Evolutionary conservation across 2,888 invertebrate genomes (phyloP).

Genomic region (Chrysotoxum bicinctum): DNA sequence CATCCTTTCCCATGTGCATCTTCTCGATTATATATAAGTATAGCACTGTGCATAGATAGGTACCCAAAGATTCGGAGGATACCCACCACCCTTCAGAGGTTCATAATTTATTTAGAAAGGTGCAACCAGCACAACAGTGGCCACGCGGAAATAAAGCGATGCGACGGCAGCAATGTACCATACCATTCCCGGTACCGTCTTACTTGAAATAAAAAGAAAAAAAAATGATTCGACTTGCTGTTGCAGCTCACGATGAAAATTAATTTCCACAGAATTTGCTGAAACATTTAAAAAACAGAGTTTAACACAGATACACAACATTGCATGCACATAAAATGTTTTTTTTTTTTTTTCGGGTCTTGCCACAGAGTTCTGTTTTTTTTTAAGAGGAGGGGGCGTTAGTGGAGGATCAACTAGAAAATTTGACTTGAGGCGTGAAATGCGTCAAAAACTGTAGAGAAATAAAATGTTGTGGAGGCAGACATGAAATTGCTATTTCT

Average conservation of each 20-base stretch:
- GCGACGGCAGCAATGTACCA: constrained; percentile 13
- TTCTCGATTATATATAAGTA: not conserved
- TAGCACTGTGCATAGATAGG: not conserved
- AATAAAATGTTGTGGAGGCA: not conserved
- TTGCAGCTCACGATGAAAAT: constrained; percentile 51
- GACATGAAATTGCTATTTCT: constrained; percentile 46
- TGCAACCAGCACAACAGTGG: constrained; percentile 56
- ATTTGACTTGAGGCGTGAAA: constrained; percentile 36
- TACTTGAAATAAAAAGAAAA: constrained; percentile 8
- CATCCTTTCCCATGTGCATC: not conserved
- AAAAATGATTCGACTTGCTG: constrained; percentile 30
- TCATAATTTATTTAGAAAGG: constrained; percentile 67
- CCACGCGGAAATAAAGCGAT: constrained; percentile 49
- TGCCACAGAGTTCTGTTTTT: not conserved
- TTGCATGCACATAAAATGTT: not conserved
- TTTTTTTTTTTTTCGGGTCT: constrained; percentile 6
- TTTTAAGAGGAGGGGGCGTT: too few relatives aligned
- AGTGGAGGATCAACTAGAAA: constrained; percentile 21
- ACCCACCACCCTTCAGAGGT: constrained; percentile 5
- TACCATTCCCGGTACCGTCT: constrained; percentile 12
- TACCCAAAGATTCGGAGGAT: not conserved
- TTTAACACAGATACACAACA: constrained; percentile 3
- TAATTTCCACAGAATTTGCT: constrained; percentile 58
- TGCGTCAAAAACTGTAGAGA: constrained; percentile 29
- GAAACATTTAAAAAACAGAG: constrained; percentile 41